Evolutionary conservation across 2,113 vertebrate species (phyloP), one percentile per base, ranked within the genome.

Genomic region (Myotis yumanensis): DNA sequence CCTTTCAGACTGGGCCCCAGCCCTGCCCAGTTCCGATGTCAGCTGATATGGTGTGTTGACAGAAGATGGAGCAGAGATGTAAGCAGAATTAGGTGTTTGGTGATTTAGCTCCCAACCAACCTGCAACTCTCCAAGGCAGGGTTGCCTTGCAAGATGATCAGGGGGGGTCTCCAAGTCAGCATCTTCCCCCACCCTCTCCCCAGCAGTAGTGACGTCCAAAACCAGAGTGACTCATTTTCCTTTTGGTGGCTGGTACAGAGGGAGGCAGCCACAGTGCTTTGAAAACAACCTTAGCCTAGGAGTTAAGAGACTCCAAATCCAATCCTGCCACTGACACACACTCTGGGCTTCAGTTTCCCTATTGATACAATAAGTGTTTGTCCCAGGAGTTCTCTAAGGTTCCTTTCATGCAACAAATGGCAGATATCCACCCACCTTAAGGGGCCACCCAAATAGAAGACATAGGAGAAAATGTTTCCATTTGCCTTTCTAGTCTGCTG

Each of bases 151-250:
- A 85, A 88, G 40, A 90, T 75, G 52, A 75, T 15, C 72, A 40
- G 14, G 25, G 52, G 93, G 92, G 77, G 87, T 90, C 93, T 94
- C 69, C n/a, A 54, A 71, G n/a, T 95, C 77, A 92, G 54, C 40
- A 83, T 86, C 20, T 76, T 64, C 30, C 15, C 22, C 15, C 48
- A 40, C 15, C 46, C 25, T 68, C 59, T 82, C 73, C 86, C 69
- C 77, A 92, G 82, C 40, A 86, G 71, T 37, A n/a, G 57, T 85
- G 92, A 93, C 0, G 3, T 82, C 88, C 46, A 73, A 94, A 86
- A 90, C 32, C 59, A 86, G 69, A 75, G 15, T 86, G 73, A 96
- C n/a, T 95, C 89, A 79, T 95, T 95, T 95, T 89, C 68, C 59
- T 89, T 89, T 83, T 43, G 62, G 92, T 80, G 43, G 57, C 82